Evolutionary conservation across 2,797 vertebrate genomes (phyloP).

Genomic region (Hephaestus fuliginosus): DNA sequence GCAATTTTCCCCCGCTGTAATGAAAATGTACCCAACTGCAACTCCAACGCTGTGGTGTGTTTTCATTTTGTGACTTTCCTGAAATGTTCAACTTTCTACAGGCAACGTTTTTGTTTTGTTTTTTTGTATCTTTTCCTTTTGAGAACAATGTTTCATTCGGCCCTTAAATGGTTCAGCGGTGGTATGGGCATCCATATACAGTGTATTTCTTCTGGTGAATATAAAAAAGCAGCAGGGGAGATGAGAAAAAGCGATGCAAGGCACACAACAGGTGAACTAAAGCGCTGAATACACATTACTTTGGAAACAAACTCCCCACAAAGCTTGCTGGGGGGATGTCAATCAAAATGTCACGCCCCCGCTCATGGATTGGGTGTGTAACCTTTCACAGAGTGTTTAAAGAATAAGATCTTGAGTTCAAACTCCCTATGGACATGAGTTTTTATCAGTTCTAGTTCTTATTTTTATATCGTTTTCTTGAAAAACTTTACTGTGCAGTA

Average conservation of each 20-base stretch:
- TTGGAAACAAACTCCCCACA: constrained; percentile 37
- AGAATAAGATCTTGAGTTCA: constrained; percentile 43
- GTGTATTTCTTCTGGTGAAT: constrained; percentile 13
- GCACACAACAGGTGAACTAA: constrained; percentile 21
- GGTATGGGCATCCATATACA: background rate
- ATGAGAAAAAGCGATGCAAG: constrained; percentile 15
- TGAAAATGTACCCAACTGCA: constrained; percentile 50
- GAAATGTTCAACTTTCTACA: constrained; percentile 36
- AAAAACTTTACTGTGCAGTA: constrained; percentile 18
- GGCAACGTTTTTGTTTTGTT: constrained; percentile 3
- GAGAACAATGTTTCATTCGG: constrained; percentile 18
- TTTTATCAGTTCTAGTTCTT: constrained; percentile 13
- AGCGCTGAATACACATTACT: constrained; percentile 21
- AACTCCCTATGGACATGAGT: background rate
- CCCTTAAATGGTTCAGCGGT: constrained; percentile 18
- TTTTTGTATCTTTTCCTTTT: constrained; percentile 30
- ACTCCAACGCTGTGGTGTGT: constrained; percentile 21
- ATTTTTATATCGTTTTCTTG: constrained; percentile 5
- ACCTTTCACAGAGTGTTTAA: constrained; percentile 47
- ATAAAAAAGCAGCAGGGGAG: constrained; percentile 9
- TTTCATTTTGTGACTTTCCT: constrained; percentile 34
- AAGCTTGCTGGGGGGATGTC: constrained; percentile 35
- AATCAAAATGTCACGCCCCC: constrained; percentile 46
- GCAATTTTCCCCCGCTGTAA: constrained; percentile 52
- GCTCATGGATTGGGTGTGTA: constrained; percentile 16